Base-by-base conservation (phyloP, 1,140 invertebrate genomes). In the Linepithema humile region DNA sequence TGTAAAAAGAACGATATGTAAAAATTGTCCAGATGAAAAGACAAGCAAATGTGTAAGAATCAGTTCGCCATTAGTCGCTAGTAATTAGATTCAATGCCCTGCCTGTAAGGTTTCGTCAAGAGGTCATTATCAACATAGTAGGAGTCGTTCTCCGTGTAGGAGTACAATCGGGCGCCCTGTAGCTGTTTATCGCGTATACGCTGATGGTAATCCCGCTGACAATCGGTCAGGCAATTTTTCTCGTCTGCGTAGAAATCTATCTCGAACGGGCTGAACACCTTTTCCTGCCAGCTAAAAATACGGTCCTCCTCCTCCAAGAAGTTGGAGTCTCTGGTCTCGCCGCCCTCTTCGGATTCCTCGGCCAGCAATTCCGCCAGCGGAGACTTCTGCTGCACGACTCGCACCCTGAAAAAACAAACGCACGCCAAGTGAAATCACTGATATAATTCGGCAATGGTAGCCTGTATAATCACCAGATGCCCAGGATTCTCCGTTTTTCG, bases 281-380 rank as follows among this genome's bases (percentile, higher is more conserved):
- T 95, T 60, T 95, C 92, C 67, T 95, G 94, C 94, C 94, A 95
- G 4, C 62, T 62, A 69, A 95, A 93, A 50, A 84, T 92, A 75
- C 84, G 80, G 6, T 93, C 92, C 70, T 95, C 94, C 10, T 69
- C 53, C 45, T 94, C 89, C 10, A 94, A 82, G 78, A 91, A 94
- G 84, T 94, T 94, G 0, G 91, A 65, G 55, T 94, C 93, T 53
- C 89, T 89, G 4, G 90, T 92, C 59, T 94, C 93, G 2, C 75
- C 90, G 3, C 12, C 35, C 48, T 80, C n/a, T n/a, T n/a, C 48
- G 23, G 62, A 67, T 9, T 93, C 93, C n/a, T 90, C 91, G 12
- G 92, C 91, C 45, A 94, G 92, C 10, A 95, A 85, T 32, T 94
- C 94, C 7, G 92, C 92, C 10, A 95, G 84, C 40, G 89, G 75